phyloP scores from a whole-genome alignment of 2,888 invertebrate genomes.

The Zeuzera pyrina region DNA sequence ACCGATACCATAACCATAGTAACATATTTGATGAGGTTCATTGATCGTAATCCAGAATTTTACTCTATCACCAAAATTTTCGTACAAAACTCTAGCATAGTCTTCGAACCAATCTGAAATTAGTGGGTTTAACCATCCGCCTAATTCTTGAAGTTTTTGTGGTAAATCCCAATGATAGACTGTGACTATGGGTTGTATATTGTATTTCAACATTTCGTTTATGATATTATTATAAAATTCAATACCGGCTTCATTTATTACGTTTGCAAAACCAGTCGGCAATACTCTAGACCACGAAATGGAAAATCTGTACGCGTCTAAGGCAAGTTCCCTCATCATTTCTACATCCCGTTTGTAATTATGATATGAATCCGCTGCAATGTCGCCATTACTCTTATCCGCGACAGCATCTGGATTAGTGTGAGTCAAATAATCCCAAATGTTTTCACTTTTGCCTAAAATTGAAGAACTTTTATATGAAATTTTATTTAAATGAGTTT shows the following conservation, averaged over 20 bases:
- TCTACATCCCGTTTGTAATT: slow-evolving; percentile 71
- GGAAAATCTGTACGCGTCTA: slow-evolving; percentile 67
- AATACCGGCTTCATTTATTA: slow-evolving; percentile 67
- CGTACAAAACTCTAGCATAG: slow-evolving; percentile 55
- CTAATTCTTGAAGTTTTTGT: slow-evolving; percentile 50
- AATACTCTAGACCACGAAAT: slow-evolving; percentile 74
- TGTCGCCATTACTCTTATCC: slow-evolving; percentile 70
- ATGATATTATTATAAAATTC: slow-evolving; percentile 75
- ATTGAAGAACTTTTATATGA: not conserved
- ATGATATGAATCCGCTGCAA: slow-evolving; percentile 74
- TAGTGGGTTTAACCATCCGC: slow-evolving; percentile 66
- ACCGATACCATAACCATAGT: slow-evolving; percentile 21
- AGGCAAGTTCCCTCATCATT: slow-evolving; percentile 52
- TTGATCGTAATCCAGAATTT: slow-evolving; percentile 67
- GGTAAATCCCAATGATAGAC: slow-evolving; percentile 74
- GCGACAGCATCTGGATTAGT: slow-evolving; percentile 40
- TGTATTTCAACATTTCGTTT: slow-evolving; percentile 59
- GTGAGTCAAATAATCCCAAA: slow-evolving; percentile 10
- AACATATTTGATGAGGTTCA: slow-evolving; percentile 41
- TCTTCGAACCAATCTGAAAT: slow-evolving; percentile 63
- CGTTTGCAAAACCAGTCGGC: slow-evolving; percentile 54
- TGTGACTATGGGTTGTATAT: slow-evolving; percentile 70
- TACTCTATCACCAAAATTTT: slow-evolving; percentile 44
- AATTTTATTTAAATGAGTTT: not conserved
- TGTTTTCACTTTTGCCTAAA: slow-evolving; percentile 9